Base-by-base conservation (phyloP, 2,888 invertebrate species). In the Campoplex capitator region DNA sequence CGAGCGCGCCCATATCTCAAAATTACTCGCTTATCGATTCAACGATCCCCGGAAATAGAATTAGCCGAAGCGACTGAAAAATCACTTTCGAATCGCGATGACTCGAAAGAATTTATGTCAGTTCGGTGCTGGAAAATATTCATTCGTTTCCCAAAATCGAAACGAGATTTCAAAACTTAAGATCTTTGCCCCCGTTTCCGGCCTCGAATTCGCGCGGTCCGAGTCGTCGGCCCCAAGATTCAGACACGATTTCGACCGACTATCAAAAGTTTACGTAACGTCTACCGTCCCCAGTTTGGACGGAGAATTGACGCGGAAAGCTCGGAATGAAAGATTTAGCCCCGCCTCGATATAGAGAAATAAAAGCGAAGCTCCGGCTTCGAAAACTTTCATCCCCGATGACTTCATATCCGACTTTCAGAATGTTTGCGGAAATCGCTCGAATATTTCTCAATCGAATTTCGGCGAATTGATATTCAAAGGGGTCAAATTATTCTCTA, bases 271-370 rank as follows among this genome's bases (percentile, higher is more conserved):
- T 74, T 73, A 32, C 18, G 62, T n/a, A 48, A 48, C 35, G 32
- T 71, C 45, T 35, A n/a, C 9, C n/a, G 48, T 38, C 16, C 18
- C 16, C 28, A 73, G 54, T 67, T 42, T 45, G 54, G 18, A 11
- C 35, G 35, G n/a, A 18, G n/a, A 32, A 42, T 82, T 70, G 68
- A 70, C 28, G 65, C n/a, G 65, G 32, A 65, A 76, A 76, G 18
- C 23, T 54, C 23, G n/a, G 42, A 23, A 23, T 23, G 16, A 38
- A 45, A 62, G 45, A 16, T 32, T 9, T 18, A 48, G 51, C 48
- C 3, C 18, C 32, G 62, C 28, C 32, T 32, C 42, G 42, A 58
- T 18, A 75, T 28, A 65, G 76, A 48, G 28, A 51, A 51, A 77
- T 51, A 54, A 48, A 51, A 62, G 13, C 16, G 11, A 62, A 62